phyloP scores from a whole-genome alignment of 2,888 invertebrate genomes.

The Eupeodes latifasciatus region DNA sequence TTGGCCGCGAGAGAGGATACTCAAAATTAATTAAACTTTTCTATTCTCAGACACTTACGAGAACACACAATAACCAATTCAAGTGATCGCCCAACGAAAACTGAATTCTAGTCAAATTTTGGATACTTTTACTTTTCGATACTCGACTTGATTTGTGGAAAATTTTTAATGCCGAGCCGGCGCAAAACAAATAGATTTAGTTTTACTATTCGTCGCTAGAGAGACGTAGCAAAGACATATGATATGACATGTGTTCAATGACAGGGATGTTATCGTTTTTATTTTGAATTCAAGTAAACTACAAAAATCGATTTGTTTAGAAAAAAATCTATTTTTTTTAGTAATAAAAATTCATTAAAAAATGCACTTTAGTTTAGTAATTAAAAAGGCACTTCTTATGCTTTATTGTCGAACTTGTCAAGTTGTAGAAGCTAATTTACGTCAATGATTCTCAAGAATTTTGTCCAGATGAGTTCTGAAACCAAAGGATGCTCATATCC shows the following conservation, averaged over 20 bases:
- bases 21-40: not conserved
- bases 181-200: not conserved
- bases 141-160: constrained; percentile 12
- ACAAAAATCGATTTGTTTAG: no score
- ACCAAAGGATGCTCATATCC: no score
- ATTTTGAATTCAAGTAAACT: no score
- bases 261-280: not conserved
- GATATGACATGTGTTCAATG: not conserved
- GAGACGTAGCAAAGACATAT: not conserved
- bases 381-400: no score
- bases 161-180: constrained; percentile 5
- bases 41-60: not conserved
- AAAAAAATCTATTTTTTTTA: no score
- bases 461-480: no score
- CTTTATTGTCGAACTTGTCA: accelerated
- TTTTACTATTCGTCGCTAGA: not conserved
- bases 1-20: constrained; percentile 70
- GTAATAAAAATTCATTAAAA: no score
- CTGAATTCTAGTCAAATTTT: constrained; percentile 54
- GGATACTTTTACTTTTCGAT: constrained; percentile 35
- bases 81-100: constrained; percentile 59
- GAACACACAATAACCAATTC: constrained; percentile 23
- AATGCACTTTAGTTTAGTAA: no score
- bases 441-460: no score
- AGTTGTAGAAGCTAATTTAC: no score